Evolutionary conservation across 2,797 vertebrate species (phyloP).

Genomic region (Diplodus puntazzo): DNA sequence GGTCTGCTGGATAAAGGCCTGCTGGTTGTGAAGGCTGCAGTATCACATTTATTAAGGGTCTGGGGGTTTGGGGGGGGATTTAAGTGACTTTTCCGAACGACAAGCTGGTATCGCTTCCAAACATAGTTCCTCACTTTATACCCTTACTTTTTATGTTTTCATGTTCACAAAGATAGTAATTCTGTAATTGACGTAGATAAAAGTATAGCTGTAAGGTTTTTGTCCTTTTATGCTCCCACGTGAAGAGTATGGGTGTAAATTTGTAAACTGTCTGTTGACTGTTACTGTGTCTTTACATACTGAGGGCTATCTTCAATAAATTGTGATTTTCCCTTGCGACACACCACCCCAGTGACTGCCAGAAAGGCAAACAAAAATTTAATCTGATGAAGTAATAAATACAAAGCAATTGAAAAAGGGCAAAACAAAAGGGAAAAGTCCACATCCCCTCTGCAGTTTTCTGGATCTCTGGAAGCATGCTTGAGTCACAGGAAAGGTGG

Average conservation of each 20-base stretch:
- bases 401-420: constrained; percentile 18
- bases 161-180: constrained; percentile 30
- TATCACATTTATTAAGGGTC: constrained; percentile 18
- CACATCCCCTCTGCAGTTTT: constrained; percentile 5
- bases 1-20: constrained; percentile 14
- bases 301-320: constrained; percentile 66
- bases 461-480: constrained; percentile 31
- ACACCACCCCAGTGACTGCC: constrained; percentile 33
- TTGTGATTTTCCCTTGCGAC: constrained; percentile 28
- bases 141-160: constrained; percentile 16
- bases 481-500: constrained; percentile 12
- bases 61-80: constrained; percentile 7
- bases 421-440: constrained; percentile 8
- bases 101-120: constrained; percentile 18
- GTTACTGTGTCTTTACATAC: constrained; percentile 53
- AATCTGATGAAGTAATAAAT: constrained; percentile 13
- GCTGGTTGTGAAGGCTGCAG: constrained; percentile 30
- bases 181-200: constrained; percentile 33
- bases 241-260: constrained; percentile 25
- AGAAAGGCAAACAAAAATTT: constrained; percentile 3
- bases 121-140: constrained; percentile 25
- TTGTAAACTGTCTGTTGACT: constrained; percentile 50
- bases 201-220: constrained; percentile 35
- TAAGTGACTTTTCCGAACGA: constrained; percentile 12
- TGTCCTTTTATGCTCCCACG: constrained; percentile 22